Conservation (phyloP, 2,797 vertebrate species). For the Periparus ater region DNA sequence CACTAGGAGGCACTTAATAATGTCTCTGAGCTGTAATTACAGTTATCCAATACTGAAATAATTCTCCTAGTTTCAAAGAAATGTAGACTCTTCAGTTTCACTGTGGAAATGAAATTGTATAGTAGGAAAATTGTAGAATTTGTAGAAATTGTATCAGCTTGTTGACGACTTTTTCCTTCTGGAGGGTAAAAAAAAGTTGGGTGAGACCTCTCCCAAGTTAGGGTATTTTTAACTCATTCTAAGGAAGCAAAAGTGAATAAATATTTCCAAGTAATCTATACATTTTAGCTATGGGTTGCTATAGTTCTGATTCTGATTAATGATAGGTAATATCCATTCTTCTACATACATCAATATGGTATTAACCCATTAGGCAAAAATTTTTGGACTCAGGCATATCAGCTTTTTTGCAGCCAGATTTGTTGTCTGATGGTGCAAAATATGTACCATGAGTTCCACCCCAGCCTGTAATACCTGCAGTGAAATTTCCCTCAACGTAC, state of each 20-base stretch:
- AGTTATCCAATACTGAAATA: neutral
- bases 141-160: too few species aligned
- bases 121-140: too few species aligned
- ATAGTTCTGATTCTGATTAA: neutral
- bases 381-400: neutral
- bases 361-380: neutral
- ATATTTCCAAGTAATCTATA: neutral
- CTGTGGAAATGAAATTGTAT: neutral
- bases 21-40: neutral
- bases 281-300: neutral
- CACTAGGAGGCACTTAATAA: neutral
- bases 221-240: neutral
- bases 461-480: neutral
- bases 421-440: neutral
- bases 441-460: fast-evolving
- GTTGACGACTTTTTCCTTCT: neutral
- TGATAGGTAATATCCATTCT: neutral
- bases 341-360: neutral
- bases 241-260: neutral
- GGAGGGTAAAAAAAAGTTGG: fast-evolving
- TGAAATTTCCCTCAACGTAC: neutral
- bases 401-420: neutral
- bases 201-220: neutral
- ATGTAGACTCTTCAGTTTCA: neutral
- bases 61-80: neutral